Percentiles rank a stretch among this genome's conserved stretches.
phyloP scores from a whole-genome alignment of 2,797 vertebrate genomes.

The Oreochromis grahami region DNA sequence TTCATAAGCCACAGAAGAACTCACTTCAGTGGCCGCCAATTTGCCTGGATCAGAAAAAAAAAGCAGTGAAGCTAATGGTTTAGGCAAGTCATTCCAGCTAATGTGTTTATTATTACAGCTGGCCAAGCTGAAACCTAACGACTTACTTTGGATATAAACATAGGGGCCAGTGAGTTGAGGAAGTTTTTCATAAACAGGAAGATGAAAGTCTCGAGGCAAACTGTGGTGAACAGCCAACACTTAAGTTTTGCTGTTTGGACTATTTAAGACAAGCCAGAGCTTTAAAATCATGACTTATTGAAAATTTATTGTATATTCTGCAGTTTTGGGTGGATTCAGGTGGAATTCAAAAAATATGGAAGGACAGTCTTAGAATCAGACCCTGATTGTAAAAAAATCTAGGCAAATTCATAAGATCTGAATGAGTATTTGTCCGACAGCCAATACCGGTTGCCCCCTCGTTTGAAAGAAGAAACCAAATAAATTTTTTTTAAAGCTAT shows the following conservation, averaged over 20 bases:
- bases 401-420: background rate
- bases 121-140: background rate
- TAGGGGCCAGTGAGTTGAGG: background rate
- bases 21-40: background rate
- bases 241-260: background rate
- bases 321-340: background rate
- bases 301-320: background rate
- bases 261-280: background rate
- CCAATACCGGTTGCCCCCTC: background rate
- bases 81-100: background rate
- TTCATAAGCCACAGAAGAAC: background rate
- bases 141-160: background rate
- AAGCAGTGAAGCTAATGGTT: background rate
- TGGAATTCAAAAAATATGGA: background rate
- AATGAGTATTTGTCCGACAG: background rate
- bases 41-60: background rate
- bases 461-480: background rate
- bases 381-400: background rate
- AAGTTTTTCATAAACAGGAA: background rate
- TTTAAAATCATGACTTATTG: background rate
- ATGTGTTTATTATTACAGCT: background rate
- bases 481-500: too few relatives aligned
- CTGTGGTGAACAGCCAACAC: background rate
- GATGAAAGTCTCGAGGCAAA: background rate
- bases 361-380: background rate